Evolutionary conservation across 2,888 invertebrate genomes (phyloP), one percentile per base, ranked within the genome.

Genomic region (Hirtodrosophila histrioides): DNA sequence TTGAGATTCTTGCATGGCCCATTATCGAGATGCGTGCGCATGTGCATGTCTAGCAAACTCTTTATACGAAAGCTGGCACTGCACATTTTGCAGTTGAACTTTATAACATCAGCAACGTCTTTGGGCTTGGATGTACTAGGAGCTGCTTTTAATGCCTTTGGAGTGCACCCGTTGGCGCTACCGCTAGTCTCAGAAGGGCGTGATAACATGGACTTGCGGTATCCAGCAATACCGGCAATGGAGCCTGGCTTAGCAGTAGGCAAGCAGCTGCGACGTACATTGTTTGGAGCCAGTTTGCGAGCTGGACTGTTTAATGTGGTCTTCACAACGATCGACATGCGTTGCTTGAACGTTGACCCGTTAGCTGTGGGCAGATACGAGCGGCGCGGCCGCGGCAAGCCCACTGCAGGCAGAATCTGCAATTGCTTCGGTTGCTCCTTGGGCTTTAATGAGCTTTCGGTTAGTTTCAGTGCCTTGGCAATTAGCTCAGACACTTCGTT

Each of bases 271-370:
- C 86, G 86, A 4, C 82, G 82, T 7, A 48, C 35, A 11, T 53
- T 53, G 5, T 35, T 36, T 17, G 63, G 9, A 11, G 50, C 31
- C 33, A 69, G 53, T 39, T 81, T 91, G 4, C 90, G 87, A 0
- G 90, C 90, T 43, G 90, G 91, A 37, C 90, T 90, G 49, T 91
- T 91, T 0, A 91, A 60, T 0, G 90, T 91, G 17, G 90, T 91
- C 44, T 90, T 91, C 0, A 91, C 89, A 3, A 91, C 82, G 3
- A 90, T 83, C 0, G 91, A 90, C 90, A 90, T 90, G n/a, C 90
- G 88, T 12, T 89, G 88, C 24, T 80, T 87, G 27, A 86, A 84
- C 17, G 78, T 79, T 9, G 86, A 78, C 1, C 64, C 75, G 12
- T 60, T 68, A 3, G 48, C n/a, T 17, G 76, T 70, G 3, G 85